Evolutionary conservation across 1,140 invertebrate genomes (phyloP).

Genomic region (Aradophagus sp.): DNA sequence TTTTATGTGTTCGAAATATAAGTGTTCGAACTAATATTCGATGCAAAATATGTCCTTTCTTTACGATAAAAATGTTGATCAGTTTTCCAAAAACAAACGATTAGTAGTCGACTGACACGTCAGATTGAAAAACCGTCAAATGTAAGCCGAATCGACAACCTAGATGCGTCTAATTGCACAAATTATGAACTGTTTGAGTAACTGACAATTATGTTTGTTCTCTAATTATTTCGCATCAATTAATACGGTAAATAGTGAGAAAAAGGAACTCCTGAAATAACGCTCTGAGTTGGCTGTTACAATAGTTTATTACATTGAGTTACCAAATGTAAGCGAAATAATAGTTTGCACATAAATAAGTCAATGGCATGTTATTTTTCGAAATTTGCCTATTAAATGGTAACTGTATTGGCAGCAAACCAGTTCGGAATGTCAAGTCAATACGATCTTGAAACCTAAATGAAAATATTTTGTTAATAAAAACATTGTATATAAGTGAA

Average conservation of each 20-base stretch:
- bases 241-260: constrained; percentile 6
- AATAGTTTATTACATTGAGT: constrained; percentile 21
- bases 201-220: constrained; percentile 32
- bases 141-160: constrained; percentile 39
- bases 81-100: too few species aligned
- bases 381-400: constrained; percentile 46
- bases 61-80: too few species aligned
- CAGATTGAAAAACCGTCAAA: constrained; percentile 48
- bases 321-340: constrained; percentile 6
- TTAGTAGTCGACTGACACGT: too few species aligned
- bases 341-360: constrained; percentile 40
- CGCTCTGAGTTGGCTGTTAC: background rate
- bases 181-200: constrained; percentile 46
- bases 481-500: constrained; percentile 27
- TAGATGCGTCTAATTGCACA: constrained; percentile 41
- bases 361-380: constrained; percentile 39
- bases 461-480: constrained; percentile 49
- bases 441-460: constrained; percentile 35
- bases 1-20: too few species aligned
- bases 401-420: constrained; percentile 29
- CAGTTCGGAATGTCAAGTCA: constrained; percentile 40
- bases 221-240: constrained; percentile 11
- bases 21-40: too few species aligned
- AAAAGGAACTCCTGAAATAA: background rate
- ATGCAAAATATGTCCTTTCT: too few species aligned